Evolutionary conservation across 2,888 invertebrate genomes (phyloP).

Genomic region (Sturmia bella): DNA sequence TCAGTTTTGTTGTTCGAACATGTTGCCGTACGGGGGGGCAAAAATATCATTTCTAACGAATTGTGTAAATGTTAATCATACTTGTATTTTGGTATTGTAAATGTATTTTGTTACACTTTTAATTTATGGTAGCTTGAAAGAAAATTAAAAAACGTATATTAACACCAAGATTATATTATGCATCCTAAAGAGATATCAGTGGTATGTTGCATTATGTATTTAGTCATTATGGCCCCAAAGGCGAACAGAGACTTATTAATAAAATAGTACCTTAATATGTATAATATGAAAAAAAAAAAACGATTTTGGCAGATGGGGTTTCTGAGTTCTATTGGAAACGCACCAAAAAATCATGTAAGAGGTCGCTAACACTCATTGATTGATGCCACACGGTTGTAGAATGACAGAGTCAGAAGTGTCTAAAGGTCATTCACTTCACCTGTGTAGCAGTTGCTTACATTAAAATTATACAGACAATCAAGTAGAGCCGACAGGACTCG

Average conservation of each 20-base stretch:
- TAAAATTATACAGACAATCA: no score
- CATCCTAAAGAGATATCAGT: slow-evolving; percentile 14
- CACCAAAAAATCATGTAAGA: no score
- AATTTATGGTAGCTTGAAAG: not conserved
- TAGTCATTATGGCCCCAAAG: not conserved
- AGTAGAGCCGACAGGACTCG: no score
- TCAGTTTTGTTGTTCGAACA: slow-evolving; percentile 22
- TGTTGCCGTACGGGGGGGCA: slow-evolving; percentile 17
- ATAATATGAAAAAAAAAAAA: not conserved
- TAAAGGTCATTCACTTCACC: no score
- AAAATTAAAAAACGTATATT: not conserved
- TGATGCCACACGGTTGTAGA: no score
- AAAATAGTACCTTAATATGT: not conserved
- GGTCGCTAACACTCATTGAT: no score
- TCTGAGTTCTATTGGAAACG: no score
- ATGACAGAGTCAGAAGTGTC: no score
- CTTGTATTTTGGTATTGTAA: slow-evolving; percentile 8
- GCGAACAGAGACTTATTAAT: not conserved
- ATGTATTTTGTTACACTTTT: slow-evolving; percentile 37
- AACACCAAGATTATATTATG: not conserved
- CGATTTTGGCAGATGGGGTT: no score
- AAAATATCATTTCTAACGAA: slow-evolving; percentile 26
- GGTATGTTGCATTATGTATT: not conserved
- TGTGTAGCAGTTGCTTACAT: no score
- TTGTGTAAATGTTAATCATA: slow-evolving; percentile 39